These are phyloP conservation scores for Pocillopora grandis DNA, from an alignment of 92 coral and sea anemone genomes.

Conservation along the genomic window DNA sequence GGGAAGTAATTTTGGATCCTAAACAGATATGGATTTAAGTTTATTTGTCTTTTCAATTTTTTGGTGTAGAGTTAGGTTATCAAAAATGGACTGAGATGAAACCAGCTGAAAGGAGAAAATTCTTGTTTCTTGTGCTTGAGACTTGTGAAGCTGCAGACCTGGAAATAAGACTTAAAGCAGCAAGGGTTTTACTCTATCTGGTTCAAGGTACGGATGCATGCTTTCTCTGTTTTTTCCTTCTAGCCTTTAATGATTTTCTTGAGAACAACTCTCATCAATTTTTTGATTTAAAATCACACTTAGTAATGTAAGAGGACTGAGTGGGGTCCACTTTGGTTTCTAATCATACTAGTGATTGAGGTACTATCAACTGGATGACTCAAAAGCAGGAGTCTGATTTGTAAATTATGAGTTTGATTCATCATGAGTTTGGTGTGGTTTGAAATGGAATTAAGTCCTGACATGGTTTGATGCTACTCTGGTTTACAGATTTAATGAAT, in stretches of 20 bases:
- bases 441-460: not conserved
- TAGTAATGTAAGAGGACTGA: too few relatives aligned
- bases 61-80: conserved; percentile 18
- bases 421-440: not conserved
- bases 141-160: conserved; percentile 84
- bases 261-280: too few relatives aligned
- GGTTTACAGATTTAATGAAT: not conserved
- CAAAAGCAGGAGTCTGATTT: too few relatives aligned
- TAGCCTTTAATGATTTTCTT: not conserved
- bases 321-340: too few relatives aligned
- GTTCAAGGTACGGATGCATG: conserved; percentile 70
- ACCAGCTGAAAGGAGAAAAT: conserved; percentile 56
- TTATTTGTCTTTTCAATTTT: too few relatives aligned
- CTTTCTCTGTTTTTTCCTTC: not conserved
- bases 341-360: too few relatives aligned
- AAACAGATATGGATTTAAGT: too few relatives aligned
- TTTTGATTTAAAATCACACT: too few relatives aligned
- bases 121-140: conserved; percentile 70
- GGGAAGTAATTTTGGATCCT: too few relatives aligned
- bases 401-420: too few relatives aligned
- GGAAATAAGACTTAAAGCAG: conserved; percentile 66
- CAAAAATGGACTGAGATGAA: conserved; percentile 75
- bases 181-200: conserved; percentile 83
- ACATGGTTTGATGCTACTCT: not conserved
- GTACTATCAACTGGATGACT: too few relatives aligned